Evolutionary conservation across 2,797 vertebrate genomes (phyloP), one percentile per base, ranked within the genome.

Genomic region (Scarus forsteni): DNA sequence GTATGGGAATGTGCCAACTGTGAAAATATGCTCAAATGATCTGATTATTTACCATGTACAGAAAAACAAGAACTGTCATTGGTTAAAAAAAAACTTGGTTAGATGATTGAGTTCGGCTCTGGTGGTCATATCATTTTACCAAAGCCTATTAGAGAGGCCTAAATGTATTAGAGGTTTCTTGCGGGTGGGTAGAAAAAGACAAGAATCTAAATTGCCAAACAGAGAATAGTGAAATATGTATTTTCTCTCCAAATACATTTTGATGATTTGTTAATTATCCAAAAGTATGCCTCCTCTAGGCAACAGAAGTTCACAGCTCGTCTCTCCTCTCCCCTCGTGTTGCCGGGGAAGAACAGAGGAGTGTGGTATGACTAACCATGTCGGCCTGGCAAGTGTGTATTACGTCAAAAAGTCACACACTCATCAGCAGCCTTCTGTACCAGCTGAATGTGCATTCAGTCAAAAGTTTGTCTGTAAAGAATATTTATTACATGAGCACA

Each of bases 391-490:
- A 15, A 85, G 70, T 80, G 84, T 83, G 75, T 76, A 65, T 88
- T 89, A 80, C 82, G 80, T 92, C 88, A 90, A 88, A 90, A 90
- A 87, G 77, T 90, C 84, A 78, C 85, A 87, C 87, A 85, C 64
- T 90, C 87, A 88, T 89, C 82, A 80, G 80, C 76, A 66, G 86
- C 80, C 86, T 86, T 89, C 87, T 87, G 83, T 74, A 84, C 81
- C 76, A 71, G 74, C 83, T 75, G 70, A 85, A 75, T 76, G 80
- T 82, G 80, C 59, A 64, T 80, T 68, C 75, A 74, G 73, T 83
- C 80, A 81, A 74, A 87, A 82, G 80, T 84, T 84, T 1, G 56
- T 75, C 79, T 84, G 84, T 66, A 70, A 83, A 79, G 74, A 77
- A 69, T 39, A 70, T 66, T 79, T 48, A 40, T 54, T 67, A 53